Conservation (phyloP, 1,140 invertebrate species). For the Nebria ingens region DNA sequence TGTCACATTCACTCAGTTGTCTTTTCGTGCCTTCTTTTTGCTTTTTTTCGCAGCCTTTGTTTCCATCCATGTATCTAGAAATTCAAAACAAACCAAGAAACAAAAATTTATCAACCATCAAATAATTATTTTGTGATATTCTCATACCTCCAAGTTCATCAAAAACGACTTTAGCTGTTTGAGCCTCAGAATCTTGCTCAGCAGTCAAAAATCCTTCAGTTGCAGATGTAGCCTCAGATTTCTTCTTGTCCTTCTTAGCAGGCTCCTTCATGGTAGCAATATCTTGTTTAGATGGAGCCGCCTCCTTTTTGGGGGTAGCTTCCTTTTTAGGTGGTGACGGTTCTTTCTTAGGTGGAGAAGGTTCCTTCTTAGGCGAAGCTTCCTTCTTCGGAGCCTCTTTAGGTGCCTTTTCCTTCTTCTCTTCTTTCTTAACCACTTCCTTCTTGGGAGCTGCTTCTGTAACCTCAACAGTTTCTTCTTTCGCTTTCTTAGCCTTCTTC, state of each 20-base stretch:
- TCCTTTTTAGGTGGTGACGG: neutral
- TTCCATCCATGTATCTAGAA: slow-evolving; percentile 30
- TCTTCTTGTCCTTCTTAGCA: slow-evolving; percentile 28
- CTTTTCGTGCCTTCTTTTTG: slow-evolving; percentile 31
- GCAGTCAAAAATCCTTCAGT: slow-evolving; percentile 13
- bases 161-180: slow-evolving; percentile 38
- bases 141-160: slow-evolving; percentile 57
- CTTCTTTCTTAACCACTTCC: slow-evolving; percentile 11
- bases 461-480: neutral
- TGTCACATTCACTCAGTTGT: slow-evolving; percentile 21
- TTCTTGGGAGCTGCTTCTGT: neutral
- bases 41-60: slow-evolving; percentile 30
- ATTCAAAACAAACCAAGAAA: neutral
- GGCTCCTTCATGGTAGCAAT: slow-evolving; percentile 19
- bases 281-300: slow-evolving; percentile 3
- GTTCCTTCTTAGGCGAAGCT: slow-evolving; percentile 11
- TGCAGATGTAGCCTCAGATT: slow-evolving; percentile 20
- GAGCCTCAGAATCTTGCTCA: slow-evolving; percentile 26
- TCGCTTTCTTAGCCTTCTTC: slow-evolving; percentile 34
- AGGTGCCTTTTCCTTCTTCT: slow-evolving; percentile 21
- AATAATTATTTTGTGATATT: neutral
- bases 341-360: slow-evolving; percentile 6
- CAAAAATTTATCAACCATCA: neutral
- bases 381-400: slow-evolving; percentile 18
- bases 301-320: neutral